Percentiles rank a stretch among this genome's conserved stretches.
Conservation (phyloP, 1,140 invertebrate genomes). For the Euborellia annulipes region DNA sequence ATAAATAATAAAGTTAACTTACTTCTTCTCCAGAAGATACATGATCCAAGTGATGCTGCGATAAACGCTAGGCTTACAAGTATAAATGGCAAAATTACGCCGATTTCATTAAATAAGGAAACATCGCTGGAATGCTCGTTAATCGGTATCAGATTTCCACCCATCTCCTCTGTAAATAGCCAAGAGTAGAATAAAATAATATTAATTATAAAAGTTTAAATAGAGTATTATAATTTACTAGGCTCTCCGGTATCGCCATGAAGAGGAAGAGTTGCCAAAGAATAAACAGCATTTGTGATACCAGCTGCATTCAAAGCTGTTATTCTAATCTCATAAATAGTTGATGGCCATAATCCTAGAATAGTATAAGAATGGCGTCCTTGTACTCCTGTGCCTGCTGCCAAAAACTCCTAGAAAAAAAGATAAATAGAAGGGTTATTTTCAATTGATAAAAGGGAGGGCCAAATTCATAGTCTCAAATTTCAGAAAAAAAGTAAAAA, state of each 20-base stretch:
- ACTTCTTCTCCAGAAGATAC: conserved; percentile 16
- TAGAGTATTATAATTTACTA: no score
- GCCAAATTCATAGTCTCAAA: no score
- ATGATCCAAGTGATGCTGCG: conserved; percentile 7
- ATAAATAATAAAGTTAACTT: conserved; percentile 1
- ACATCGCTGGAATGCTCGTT: no score
- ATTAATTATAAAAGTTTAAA: no score
- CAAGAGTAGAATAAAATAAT: no score
- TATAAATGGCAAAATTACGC: conserved; percentile 12
- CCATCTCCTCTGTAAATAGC: no score
- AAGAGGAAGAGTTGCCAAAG: conserved; percentile 36
- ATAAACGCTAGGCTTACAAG: conserved; percentile 11
- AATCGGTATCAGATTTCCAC: no score
- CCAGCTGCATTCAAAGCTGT: conserved; percentile 37
- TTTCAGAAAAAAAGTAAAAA: no score
- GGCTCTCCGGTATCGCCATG: no score
- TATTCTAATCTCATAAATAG: conserved; percentile 33
- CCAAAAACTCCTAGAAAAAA: neutral
- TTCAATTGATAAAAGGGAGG: no score
- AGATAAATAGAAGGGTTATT: no score
- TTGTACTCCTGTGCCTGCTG: conserved; percentile 6
- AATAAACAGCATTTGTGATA: conserved; percentile 30
- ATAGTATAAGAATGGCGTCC: conserved; percentile 6
- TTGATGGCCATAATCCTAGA: conserved; percentile 24
- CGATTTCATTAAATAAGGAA: no score